Evolutionary conservation across 2,888 invertebrate genomes (phyloP), one percentile per base, ranked within the genome.

Genomic region (Stenolophus ochropezus): DNA sequence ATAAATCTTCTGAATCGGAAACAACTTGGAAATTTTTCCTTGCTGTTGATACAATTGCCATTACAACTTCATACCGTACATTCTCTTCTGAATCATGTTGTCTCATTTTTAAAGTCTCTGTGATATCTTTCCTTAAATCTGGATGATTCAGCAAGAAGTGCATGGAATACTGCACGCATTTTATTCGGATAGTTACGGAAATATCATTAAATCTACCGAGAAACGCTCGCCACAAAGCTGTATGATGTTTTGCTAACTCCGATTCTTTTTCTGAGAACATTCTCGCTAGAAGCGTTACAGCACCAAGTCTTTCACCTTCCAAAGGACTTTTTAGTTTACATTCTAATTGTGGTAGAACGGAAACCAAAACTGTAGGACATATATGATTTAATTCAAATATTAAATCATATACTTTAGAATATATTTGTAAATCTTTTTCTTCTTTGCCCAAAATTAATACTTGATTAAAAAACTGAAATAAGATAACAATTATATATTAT

Each of bases 201-300:
- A 98, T 98, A 89, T 99, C 99, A 89, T 98, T 98, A 89, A 98
- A 99, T 85, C 96, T 93, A 33, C 98, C 98, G 42, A 98, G 91
- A 88, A 98, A 98, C 27, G 97, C 96, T 56, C 95, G 92, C 96
- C 98, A 97, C 71, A 99, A 89, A n/a, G 94, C 93, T 1, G 93
- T 93, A 88, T 98, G 96, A 86, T 96, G 95, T 84, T 94, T 93
- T 1, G 98, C 97, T 11, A 98, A 91, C 82, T 94, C 94, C 0
- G 98, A 98, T 82, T 96, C 96, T 83, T 96, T 96, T 88, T 98
- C 98, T 0, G 98, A 97, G 90, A 99, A 99, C 98, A 99, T 98
- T 87, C 97, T 93, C 0, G 98, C 97, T 61, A 99, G 90, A 56
- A 99, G 89, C 0, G 96, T 95, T 1, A 97, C 97, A 0, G 97